Evolutionary conservation across 2,888 invertebrate genomes (phyloP).

Genomic region (Metallyticus violacea): DNA sequence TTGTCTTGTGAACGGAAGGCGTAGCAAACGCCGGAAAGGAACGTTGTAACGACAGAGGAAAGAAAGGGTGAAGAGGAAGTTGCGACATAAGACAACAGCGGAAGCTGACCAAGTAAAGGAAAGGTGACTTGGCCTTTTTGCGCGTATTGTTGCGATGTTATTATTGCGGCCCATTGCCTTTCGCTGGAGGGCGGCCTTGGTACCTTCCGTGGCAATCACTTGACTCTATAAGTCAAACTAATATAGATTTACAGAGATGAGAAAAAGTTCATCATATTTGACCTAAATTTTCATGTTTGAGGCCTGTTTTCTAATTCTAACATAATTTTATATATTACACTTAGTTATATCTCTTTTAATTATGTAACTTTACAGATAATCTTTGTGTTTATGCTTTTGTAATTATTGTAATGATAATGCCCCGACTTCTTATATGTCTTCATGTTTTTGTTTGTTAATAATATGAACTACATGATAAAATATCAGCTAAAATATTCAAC

Average conservation of each 20-base stretch:
- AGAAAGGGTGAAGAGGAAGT: neutral
- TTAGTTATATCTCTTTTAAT: too few relatives aligned
- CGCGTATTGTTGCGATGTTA: neutral
- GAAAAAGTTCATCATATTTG: too few relatives aligned
- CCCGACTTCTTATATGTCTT: too few relatives aligned
- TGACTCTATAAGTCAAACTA: neutral
- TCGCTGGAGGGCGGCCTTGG: neutral
- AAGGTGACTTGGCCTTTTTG: conserved; percentile 1
- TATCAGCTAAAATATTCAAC: too few relatives aligned
- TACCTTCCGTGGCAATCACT: neutral
- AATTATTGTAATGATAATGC: too few relatives aligned
- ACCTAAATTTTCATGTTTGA: too few relatives aligned
- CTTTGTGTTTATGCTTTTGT: too few relatives aligned
- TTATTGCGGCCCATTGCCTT: neutral
- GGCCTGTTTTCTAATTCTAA: too few relatives aligned
- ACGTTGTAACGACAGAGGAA: neutral
- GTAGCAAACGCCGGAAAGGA: neutral
- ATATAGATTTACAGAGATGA: neutral
- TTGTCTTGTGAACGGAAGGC: neutral
- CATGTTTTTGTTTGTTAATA: too few relatives aligned
- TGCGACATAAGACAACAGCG: neutral
- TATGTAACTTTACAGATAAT: too few relatives aligned
- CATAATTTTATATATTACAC: too few relatives aligned
- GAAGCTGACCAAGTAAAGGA: neutral
- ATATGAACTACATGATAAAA: too few relatives aligned